Base-by-base conservation (phyloP, 2,113 vertebrate genomes). In the Petrocephalus microphthalmus region DNA sequence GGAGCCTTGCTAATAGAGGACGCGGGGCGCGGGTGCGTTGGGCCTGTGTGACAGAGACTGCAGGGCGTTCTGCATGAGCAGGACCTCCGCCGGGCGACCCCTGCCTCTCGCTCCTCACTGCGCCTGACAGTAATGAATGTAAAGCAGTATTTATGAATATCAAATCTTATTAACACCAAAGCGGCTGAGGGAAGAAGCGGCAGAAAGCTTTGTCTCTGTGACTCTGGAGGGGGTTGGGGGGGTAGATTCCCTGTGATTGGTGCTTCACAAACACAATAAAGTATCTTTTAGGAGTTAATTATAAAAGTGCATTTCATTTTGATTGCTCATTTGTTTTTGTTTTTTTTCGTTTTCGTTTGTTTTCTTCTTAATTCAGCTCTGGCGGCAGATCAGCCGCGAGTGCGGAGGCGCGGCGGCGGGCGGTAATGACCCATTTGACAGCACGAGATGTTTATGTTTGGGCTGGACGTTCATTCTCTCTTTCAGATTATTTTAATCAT, bases 51-150 rank as follows among this genome's bases (percentile, higher is more conserved):
- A 97, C 96, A 97, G 97, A 95, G 96, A 97, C 97, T 96, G 96
- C 93, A 94, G 97, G 95, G 94, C 94, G 94, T 96, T 96, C 95
- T 96, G 97, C 97, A 97, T 97, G 96, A 95, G 96, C 96, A 96
- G 94, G 96, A 97, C 97, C 96, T 97, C 96, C 96, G 95, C 95
- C 96, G 96, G 96, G 95, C 96, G 97, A 98, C 97, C 97, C 97
- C 95, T 96, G 96, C 95, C 96, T 96, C 96, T 95, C 95, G 91
- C 96, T 95, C 95, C 95, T 96, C 96, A 94, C 92, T 92, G 92
- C 22, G 94, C 90, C 92, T 97, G 97, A 97, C 96, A 97, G 97
- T 97, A 97, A 97, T 97, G 97, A 98, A 96, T 95, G 96, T 95
- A 96, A 96, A 95, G 95, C 95, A 94, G 95, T 96, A 95, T 96